Evolutionary conservation across 1,140 invertebrate genomes (phyloP), one percentile per base, ranked within the genome.

Genomic region (Hylyphantes graminicola): DNA sequence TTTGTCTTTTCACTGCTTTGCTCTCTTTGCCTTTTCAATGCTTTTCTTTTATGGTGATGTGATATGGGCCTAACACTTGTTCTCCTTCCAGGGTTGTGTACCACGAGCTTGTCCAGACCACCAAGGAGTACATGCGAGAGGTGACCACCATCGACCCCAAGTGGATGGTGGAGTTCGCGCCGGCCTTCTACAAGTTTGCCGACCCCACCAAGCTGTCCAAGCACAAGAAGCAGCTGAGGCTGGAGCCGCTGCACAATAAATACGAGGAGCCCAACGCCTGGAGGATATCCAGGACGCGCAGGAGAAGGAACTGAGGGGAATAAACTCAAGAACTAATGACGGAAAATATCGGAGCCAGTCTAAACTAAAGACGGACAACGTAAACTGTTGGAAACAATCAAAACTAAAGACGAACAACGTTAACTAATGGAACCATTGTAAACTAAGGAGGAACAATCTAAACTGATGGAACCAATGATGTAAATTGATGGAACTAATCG

Each of bases 81-180:
- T 15, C 48, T 17, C 61, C 10, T 87, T 88, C 88, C 88, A 95
- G 94, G 95, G 97, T 99, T 0, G 96, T 99, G 73, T 99, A 99
- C 89, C 97, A 99, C 89, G 98, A 99, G 90, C 90, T 99, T 73
- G 97, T 99, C 0, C 95, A 99, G 90, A 99, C 98, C 0, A 99
- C 98, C 0, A 99, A 99, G 88, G 98, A 99, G 90, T 99, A 99
- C 89, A 99, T 99, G 98, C 92, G 98, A 65, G 97, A 99, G 90
- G 97, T 99, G 0, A 99, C 97, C 0, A 96, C 97, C 0, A 99
- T 99, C 64, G 98, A 99, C 92, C 97, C 98, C 0, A 98, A 98
- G 90, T 99, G 98, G 98, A 91, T 99, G 35, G 97, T 99, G 2
- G 98, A 99, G 90, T 99, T 98, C 90, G 98, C 98, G 0, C 97